Evolutionary conservation across 2,888 invertebrate species (phyloP), one percentile per base, ranked within the genome.

Genomic region (Amiota minor): DNA sequence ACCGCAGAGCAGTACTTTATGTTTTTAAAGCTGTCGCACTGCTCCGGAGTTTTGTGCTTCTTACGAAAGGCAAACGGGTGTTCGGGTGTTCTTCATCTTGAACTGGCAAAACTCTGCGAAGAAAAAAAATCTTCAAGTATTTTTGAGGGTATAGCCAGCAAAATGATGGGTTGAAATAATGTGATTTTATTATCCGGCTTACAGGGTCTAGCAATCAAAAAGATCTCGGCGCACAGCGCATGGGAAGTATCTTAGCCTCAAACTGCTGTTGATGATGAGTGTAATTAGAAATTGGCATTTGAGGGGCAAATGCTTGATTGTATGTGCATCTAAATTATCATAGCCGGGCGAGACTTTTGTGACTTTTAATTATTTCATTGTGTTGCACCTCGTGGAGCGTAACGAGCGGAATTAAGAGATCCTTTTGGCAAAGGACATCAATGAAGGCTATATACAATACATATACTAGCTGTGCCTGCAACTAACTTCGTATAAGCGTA

Each of bases 181-280:
- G 49, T 23, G 23, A 70, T 18, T 12, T 46, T 14, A 16, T 55
- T 20, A n/a, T 70, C 70, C 6, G 59, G 59, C 55, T 61, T 70
- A 12, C 16, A 45, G 12, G 46, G 61, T 59, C 59, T 70, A 45
- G 70, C 46, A 46, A 70, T 20, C 70, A 70, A 56, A n/a, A 70
- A 46, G 14, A 70, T 70, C 47, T 70, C 59, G 4, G 70, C 59
- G 9, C 70, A 70, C 59, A 56, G 55, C 68, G 49, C 46, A n/a
- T 68, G 11, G 9, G 68, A 49, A 49, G 68, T 47, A 20, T n/a
- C n/a, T n/a, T n/a, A n/a, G n/a, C n/a, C n/a, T n/a, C n/a, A n/a
- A n/a, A n/a, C n/a, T n/a, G n/a, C n/a, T n/a, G n/a, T n/a, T n/a
- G n/a, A n/a, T n/a, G n/a, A n/a, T n/a, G n/a, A n/a, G n/a, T n/a